Base-by-base conservation (phyloP, 2,888 invertebrate genomes). In the Drosophila falleni region DNA sequence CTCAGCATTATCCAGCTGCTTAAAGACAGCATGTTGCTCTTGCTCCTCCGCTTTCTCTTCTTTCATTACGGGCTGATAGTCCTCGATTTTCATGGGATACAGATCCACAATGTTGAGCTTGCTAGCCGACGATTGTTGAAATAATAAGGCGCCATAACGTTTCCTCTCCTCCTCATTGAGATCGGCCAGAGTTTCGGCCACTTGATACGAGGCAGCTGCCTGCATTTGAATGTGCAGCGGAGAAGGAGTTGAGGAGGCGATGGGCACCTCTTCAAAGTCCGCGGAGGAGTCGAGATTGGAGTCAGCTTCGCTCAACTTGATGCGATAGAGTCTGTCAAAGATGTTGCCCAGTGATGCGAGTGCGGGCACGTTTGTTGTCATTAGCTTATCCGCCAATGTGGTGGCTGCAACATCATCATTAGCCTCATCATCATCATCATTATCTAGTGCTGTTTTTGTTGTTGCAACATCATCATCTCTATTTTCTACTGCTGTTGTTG, bases 101-200 rank as follows among this genome's bases (percentile, higher is more conserved):
- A 92, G 76, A 76, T 92, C 92, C 23, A 90, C 87, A 50, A 92
- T 92, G 69, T 92, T 92, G n/a, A 92, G 81, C 66, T 92, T 91
- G 9, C 89, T 90, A 1, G 87, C 70, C 35, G 72, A 58, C 3
- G 89, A 78, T 62, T 89, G 84, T 5, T 81, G 89, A 1, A 85
- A 71, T 67, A 85, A 23, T 26, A 85, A 53, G 5, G 71, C 64
- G 4, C 76, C 78, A 44, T 85, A 85, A 0, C 87, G 71, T 0
- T 71, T 62, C 0, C 87, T 75, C 6, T 80, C 82, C 42, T 80
- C 82, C 23, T 90, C 80, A 29, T 84, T 81, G 11, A 80, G 74
- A 74, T 82, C 78, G 44, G 83, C 86, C 5, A 89, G 59, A 1
- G 89, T 81, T 39, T 87, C 90, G 50, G 77, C 81, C 65, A 87